A percentile compares a stretch with the other conserved stretches of the same genome.
phyloP scores from a whole-genome alignment of 1,140 invertebrate genomes.

The Bombus waltoni region DNA sequence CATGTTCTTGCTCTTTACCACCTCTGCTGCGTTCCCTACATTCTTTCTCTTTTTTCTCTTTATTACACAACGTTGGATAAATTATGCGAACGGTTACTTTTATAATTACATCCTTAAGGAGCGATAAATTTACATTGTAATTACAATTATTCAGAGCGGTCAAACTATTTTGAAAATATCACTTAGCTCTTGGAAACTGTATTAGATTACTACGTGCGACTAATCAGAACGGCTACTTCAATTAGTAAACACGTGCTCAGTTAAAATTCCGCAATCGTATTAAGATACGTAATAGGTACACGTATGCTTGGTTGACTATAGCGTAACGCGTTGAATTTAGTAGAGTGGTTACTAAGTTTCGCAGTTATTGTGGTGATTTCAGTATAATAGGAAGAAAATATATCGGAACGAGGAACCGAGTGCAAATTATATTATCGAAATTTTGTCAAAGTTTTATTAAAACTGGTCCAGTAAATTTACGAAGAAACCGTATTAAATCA shows the following conservation, averaged over 20 bases:
- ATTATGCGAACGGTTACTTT: neutral
- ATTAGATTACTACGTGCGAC: too few relatives aligned
- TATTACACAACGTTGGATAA: too few relatives aligned
- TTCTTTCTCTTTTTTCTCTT: neutral
- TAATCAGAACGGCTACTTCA: neutral
- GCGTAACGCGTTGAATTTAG: neutral
- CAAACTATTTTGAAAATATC: neutral
- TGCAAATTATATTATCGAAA: neutral
- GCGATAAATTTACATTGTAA: neutral
- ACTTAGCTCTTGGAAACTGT: neutral
- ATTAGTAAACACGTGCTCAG: neutral
- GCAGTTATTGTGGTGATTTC: slow-evolving; percentile 9
- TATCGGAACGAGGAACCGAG: neutral
- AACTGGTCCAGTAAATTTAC: neutral
- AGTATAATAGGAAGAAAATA: slow-evolving; percentile 25
- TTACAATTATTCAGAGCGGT: neutral
- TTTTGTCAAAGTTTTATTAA: neutral
- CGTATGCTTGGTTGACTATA: neutral
- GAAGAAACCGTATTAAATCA: neutral
- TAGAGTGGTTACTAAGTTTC: slow-evolving; percentile 8
- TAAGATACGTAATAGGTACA: neutral
- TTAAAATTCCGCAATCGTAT: neutral
- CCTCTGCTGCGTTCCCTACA: neutral
- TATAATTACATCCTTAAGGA: neutral
- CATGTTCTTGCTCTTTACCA: neutral